These are phyloP conservation scores for Sebastes flavidus DNA, from an alignment of 2,797 vertebrate species.

Conservation along the genomic window DNA sequence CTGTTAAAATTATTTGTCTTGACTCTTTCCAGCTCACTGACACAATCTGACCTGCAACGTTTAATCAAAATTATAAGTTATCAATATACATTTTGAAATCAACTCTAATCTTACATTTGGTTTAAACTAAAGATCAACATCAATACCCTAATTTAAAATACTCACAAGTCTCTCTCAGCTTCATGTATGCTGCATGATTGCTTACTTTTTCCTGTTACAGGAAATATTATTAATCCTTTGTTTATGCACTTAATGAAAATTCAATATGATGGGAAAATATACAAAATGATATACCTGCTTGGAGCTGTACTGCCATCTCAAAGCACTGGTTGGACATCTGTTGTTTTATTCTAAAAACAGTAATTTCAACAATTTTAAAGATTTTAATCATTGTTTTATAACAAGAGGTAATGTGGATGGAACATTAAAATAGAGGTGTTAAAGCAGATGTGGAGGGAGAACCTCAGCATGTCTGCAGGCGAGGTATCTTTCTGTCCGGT, in stretches of 20 bases:
- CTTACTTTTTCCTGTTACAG: conserved; percentile 65
- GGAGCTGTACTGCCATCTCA: conserved; percentile 81
- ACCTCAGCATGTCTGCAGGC: conserved; percentile 74
- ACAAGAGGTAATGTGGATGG: not conserved
- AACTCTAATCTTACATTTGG: not conserved
- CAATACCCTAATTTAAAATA: conserved; percentile 1
- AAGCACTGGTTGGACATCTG: conserved; percentile 85
- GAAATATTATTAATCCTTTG: conserved; percentile 8
- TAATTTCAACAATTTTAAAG: not conserved
- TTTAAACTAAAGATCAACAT: not conserved
- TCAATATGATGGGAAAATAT: not conserved
- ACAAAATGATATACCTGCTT: conserved; percentile 62
- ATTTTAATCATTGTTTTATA: not conserved
- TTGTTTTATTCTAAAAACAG: conserved; percentile 77
- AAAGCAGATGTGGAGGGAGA: not conserved
- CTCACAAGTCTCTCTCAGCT: conserved; percentile 78
- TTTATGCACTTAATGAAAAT: not conserved
- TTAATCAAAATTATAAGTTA: not conserved
- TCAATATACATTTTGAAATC: not conserved
- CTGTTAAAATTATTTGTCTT: conserved; percentile 76
- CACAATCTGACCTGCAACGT: conserved; percentile 71
- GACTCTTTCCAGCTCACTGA: conserved; percentile 74
- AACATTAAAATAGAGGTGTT: not conserved
- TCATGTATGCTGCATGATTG: conserved; percentile 66
- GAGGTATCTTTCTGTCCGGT: conserved; percentile 31